These are phyloP conservation scores for Sebastes hubbsi DNA, from an alignment of 2,797 vertebrate species.

Conservation along the genomic window DNA sequence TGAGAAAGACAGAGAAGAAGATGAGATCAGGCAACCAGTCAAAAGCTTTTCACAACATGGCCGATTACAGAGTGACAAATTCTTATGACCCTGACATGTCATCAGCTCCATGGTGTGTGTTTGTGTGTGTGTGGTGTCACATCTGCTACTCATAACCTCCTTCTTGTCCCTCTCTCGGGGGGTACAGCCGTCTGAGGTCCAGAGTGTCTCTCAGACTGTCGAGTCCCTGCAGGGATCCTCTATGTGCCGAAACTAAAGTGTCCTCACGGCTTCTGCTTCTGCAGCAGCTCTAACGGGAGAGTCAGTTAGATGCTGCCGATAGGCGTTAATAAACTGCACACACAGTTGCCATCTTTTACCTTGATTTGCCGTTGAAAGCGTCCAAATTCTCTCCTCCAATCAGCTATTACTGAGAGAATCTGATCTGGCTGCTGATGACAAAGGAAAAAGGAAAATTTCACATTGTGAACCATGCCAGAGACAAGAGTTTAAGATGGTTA, in stretches of 20 bases:
- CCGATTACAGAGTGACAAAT: slow-evolving; percentile 71
- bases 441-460: background rate
- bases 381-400: slow-evolving; percentile 41
- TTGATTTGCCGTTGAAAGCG: slow-evolving; percentile 59
- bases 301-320: background rate
- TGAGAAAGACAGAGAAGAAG: background rate
- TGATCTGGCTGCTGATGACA: slow-evolving; percentile 8
- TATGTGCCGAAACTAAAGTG: background rate
- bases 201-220: slow-evolving; percentile 13
- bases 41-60: slow-evolving; percentile 22
- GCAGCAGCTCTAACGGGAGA: slow-evolving; percentile 4
- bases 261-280: slow-evolving; percentile 22
- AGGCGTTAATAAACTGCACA: slow-evolving; percentile 43
- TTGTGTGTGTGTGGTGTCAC: slow-evolving; percentile 40
- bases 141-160: slow-evolving; percentile 65
- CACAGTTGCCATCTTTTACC: slow-evolving; percentile 27
- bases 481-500: background rate
- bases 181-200: slow-evolving; percentile 29
- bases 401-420: background rate
- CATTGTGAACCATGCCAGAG: background rate
- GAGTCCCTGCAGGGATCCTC: slow-evolving; percentile 16
- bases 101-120: slow-evolving; percentile 48
- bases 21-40: background rate
- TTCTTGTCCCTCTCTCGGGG: slow-evolving; percentile 22
- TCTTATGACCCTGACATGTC: slow-evolving; percentile 69